Evolutionary conservation across 2,113 vertebrate genomes (phyloP).

Genomic region (Oncorhynchus masou): DNA sequence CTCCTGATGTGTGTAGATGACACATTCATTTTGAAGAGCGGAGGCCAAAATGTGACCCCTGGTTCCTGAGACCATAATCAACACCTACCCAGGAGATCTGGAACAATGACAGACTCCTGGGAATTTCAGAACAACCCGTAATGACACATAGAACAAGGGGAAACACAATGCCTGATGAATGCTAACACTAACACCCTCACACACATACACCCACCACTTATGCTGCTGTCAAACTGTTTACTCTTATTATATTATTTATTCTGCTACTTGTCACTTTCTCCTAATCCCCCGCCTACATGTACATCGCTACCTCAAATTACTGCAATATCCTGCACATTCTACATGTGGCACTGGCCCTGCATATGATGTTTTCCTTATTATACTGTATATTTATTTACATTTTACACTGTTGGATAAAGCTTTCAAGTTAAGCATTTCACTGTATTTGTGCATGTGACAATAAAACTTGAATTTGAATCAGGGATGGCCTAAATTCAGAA

Average conservation of each 20-base stretch:
- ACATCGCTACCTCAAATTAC: not conserved
- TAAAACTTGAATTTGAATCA: no score
- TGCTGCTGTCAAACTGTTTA: no score
- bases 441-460: no score
- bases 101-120: conserved; percentile 15
- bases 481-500: no score
- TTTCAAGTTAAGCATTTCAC: no score
- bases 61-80: conserved; percentile 21
- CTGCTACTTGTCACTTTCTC: no score
- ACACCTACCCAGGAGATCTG: conserved; percentile 2
- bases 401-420: no score
- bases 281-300: not conserved
- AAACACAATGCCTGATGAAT: not conserved
- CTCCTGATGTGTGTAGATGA: conserved; percentile 25
- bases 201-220: not conserved
- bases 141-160: conserved; percentile 15
- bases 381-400: not conserved
- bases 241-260: no score
- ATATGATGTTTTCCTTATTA: no score
- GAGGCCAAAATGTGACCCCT: conserved; percentile 24
- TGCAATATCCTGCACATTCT: not conserved
- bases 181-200: not conserved
- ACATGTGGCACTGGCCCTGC: no score
- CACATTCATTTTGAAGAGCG: conserved; percentile 9
- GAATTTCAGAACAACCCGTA: conserved; percentile 6